Evolutionary conservation across 1,140 invertebrate species (phyloP).

Genomic region (Drosophila nasuta): DNA sequence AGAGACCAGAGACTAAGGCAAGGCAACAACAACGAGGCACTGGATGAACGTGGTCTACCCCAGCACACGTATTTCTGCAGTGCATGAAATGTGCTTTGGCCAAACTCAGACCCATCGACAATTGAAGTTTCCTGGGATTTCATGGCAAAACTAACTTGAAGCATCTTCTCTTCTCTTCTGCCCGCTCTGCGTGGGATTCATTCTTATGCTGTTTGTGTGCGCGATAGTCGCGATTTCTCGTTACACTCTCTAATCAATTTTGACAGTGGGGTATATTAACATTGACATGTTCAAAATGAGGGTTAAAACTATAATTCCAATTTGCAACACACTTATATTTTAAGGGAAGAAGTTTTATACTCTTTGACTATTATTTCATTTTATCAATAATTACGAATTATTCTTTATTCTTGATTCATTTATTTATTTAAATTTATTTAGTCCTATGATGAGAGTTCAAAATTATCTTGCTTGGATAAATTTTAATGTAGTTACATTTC

Average conservation of each 20-base stretch:
- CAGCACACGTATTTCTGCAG: slow-evolving; percentile 50
- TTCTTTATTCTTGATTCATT: not conserved
- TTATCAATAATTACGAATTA: too few relatives aligned
- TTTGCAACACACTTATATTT: too few relatives aligned
- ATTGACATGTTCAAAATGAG: not conserved
- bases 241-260: slow-evolving; percentile 8
- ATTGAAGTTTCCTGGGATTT: slow-evolving; percentile 67
- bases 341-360: too few relatives aligned
- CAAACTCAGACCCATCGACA: slow-evolving; percentile 47
- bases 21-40: slow-evolving; percentile 7
- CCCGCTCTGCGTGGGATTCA: slow-evolving; percentile 49
- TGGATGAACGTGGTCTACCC: slow-evolving; percentile 69
- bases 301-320: not conserved
- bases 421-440: not conserved
- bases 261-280: not conserved
- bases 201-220: slow-evolving; percentile 76
- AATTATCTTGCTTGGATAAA: too few relatives aligned
- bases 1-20: slow-evolving; percentile 35
- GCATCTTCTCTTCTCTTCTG: slow-evolving; percentile 31
- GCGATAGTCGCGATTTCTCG: slow-evolving; percentile 62
- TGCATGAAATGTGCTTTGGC: slow-evolving; percentile 33
- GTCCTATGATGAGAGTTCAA: too few relatives aligned
- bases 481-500: too few relatives aligned
- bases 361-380: too few relatives aligned
- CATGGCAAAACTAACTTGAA: slow-evolving; percentile 68